phyloP scores from a whole-genome alignment of 1,140 invertebrate species.

The Bombus sylvicola region DNA sequence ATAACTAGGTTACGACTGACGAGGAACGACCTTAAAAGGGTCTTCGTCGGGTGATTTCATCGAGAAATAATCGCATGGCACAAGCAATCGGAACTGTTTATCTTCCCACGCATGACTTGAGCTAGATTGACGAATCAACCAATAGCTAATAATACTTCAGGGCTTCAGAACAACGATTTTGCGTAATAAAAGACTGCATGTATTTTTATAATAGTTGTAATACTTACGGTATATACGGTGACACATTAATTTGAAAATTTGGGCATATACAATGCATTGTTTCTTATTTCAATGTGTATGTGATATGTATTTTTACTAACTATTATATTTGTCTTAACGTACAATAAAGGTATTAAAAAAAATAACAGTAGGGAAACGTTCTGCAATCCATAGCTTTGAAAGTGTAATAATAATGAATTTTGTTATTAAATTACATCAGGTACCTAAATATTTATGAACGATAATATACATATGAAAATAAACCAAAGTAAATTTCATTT shows the following conservation, averaged over 20 bases:
- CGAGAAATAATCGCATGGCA: neutral
- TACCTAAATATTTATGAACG: neutral
- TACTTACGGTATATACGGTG: no score
- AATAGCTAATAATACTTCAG: neutral
- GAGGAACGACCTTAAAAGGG: constrained; percentile 7
- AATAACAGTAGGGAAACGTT: neutral
- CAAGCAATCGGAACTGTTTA: neutral
- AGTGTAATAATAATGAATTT: no score
- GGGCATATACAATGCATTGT: no score
- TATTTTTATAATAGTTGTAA: neutral
- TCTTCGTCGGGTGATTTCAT: neutral
- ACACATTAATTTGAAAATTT: no score
- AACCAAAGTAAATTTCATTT: neutral
- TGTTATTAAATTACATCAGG: no score
- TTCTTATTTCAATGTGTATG: no score
- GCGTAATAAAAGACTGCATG: neutral
- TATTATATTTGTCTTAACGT: no score
- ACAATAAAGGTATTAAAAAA: neutral
- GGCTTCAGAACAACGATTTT: neutral
- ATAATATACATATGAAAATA: neutral
- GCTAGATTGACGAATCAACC: neutral
- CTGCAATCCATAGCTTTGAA: no score
- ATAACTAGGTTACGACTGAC: neutral
- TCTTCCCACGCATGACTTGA: neutral
- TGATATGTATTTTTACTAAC: no score